Conservation (phyloP, 2,113 vertebrate genomes). For the Dascyllus trimaculatus region DNA sequence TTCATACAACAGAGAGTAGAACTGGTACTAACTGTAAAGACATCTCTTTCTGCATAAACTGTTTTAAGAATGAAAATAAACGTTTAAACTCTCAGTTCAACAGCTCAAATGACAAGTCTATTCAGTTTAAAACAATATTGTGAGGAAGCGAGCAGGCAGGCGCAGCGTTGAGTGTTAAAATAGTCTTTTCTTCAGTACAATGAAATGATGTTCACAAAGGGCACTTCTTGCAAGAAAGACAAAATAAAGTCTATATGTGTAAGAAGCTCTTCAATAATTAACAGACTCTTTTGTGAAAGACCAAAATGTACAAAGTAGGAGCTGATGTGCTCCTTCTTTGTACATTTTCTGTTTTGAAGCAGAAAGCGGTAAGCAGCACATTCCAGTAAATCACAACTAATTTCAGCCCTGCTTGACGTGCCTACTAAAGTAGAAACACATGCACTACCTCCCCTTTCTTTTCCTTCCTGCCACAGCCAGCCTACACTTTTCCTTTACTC, state of each 20-base stretch:
- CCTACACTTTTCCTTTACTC: constrained; percentile 68
- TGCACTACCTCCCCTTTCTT: constrained; percentile 74
- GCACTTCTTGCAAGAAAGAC: not conserved
- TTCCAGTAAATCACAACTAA: constrained; percentile 83
- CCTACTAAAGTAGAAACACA: constrained; percentile 82
- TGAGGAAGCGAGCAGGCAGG: not conserved
- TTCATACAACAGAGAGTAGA: not conserved
- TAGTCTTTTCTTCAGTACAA: not conserved
- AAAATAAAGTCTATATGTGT: constrained; percentile 3
- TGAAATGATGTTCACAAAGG: not conserved
- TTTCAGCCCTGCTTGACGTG: constrained; percentile 80
- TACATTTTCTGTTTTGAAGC: constrained; percentile 55
- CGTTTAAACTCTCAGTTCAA: not conserved
- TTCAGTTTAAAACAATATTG: not conserved
- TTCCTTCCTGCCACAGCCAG: constrained; percentile 68
- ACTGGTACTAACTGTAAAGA: not conserved
- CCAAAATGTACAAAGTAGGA: constrained; percentile 10
- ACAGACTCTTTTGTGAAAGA: not conserved
- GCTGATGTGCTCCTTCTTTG: constrained; percentile 49
- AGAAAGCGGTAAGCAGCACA: constrained; percentile 70
- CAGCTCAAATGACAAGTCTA: not conserved
- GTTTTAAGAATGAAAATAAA: not conserved
- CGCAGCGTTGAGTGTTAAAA: not conserved
- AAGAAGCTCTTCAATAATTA: constrained; percentile 22
- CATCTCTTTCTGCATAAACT: not conserved